phyloP scores from a whole-genome alignment of 2,113 vertebrate genomes.

The Formicarius rufipectus region DNA sequence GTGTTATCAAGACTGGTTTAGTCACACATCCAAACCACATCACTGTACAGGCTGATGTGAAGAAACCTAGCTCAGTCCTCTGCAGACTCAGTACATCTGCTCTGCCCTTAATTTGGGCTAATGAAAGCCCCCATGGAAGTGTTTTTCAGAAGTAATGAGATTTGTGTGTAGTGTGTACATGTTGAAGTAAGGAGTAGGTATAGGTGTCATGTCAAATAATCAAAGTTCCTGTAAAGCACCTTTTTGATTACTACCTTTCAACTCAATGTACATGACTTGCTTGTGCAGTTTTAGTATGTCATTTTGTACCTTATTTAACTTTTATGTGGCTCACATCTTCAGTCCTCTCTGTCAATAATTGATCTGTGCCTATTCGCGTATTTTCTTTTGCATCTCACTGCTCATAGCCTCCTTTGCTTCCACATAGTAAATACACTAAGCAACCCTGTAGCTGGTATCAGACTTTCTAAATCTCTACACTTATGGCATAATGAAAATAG shows the following conservation, averaged over 20 bases:
- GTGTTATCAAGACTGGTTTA: neutral
- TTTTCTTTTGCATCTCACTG: neutral
- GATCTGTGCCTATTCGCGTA: rapidly evolving
- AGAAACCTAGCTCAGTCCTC: neutral
- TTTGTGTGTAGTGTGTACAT: neutral
- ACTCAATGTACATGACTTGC: neutral
- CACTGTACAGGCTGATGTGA: neutral
- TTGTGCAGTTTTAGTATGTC: neutral
- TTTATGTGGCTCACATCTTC: neutral
- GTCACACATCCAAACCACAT: neutral
- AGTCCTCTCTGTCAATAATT: neutral
- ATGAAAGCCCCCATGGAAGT: neutral
- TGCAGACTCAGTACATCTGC: neutral
- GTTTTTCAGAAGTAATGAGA: neutral
- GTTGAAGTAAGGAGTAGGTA: neutral
- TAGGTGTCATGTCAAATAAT: neutral
- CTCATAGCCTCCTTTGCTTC: neutral
- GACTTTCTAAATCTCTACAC: neutral
- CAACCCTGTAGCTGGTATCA: neutral
- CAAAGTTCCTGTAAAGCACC: neutral
- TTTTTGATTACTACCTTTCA: neutral
- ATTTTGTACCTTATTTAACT: neutral
- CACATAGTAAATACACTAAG: neutral
- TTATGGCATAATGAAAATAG: neutral
- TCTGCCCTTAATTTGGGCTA: neutral